These are phyloP conservation scores for Triplophysa siluroides DNA, from an alignment of 2,113 vertebrate genomes.

Conservation along the genomic window DNA sequence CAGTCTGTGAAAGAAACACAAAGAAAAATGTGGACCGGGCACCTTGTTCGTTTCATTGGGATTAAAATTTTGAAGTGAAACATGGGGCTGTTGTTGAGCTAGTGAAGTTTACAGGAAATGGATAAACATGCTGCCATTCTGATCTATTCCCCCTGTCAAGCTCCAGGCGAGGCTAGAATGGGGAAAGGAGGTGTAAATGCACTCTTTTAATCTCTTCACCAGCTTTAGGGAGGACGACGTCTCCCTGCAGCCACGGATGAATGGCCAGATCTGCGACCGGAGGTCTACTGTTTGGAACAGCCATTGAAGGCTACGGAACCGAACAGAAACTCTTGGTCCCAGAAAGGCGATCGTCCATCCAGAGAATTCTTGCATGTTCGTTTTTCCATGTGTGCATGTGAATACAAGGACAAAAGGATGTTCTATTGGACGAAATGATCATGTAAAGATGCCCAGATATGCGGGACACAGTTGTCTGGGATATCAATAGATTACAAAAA, in stretches of 20 bases:
- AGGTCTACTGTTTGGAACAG: constrained; percentile 1
- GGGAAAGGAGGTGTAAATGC: not conserved
- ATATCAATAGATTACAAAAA: not conserved
- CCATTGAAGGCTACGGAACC: not conserved
- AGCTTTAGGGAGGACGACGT: not conserved
- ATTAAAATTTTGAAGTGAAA: not conserved
- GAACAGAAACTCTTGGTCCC: not conserved
- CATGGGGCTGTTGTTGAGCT: not conserved
- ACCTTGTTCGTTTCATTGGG: not conserved
- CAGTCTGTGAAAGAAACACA: not conserved
- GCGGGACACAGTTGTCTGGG: not conserved
- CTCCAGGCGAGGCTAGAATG: not conserved
- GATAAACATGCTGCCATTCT: not conserved
- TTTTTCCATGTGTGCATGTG: not conserved
- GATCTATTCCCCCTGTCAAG: not conserved
- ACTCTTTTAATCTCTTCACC: not conserved
- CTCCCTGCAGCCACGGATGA: not conserved
- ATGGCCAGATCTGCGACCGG: not conserved
- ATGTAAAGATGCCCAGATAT: not conserved
- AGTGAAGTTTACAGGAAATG: constrained; percentile 11
- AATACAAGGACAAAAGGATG: not conserved
- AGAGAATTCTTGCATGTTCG: not conserved
- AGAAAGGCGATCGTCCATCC: not conserved
- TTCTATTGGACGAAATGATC: not conserved
- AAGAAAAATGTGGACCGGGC: not conserved